A percentile compares a stretch with the other conserved stretches of the same genome.
phyloP scores from a whole-genome alignment of 2,888 invertebrate species.

The Agonopterix subpropinquella region DNA sequence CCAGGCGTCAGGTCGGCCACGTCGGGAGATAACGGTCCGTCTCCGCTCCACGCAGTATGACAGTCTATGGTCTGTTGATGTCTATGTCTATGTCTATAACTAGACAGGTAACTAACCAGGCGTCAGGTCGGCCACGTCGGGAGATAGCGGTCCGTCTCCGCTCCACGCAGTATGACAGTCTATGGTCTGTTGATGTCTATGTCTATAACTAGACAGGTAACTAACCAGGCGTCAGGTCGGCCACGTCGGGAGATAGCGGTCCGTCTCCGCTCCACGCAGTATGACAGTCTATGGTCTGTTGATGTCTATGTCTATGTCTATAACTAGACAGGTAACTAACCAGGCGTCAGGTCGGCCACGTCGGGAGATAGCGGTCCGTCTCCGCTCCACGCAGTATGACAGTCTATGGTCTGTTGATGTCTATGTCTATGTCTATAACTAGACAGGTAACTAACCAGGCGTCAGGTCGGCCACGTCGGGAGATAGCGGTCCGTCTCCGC shows the following conservation, averaged over 20 bases:
- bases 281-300: slow-evolving; percentile 63
- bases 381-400: slow-evolving; percentile 83
- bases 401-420: slow-evolving; percentile 42
- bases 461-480: slow-evolving; percentile 67
- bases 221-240: slow-evolving; percentile 75
- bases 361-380: slow-evolving; percentile 47
- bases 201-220: not conserved
- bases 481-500: slow-evolving; percentile 60
- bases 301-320: not conserved
- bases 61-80: slow-evolving; percentile 41
- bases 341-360: slow-evolving; percentile 73
- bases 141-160: slow-evolving; percentile 54
- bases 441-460: slow-evolving; percentile 53
- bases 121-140: slow-evolving; percentile 66
- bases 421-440: too few relatives aligned
- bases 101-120: slow-evolving; percentile 53
- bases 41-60: slow-evolving; percentile 83
- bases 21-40: slow-evolving; percentile 42
- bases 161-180: slow-evolving; percentile 83
- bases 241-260: slow-evolving; percentile 40
- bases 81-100: too few relatives aligned
- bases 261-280: slow-evolving; percentile 81
- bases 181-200: slow-evolving; percentile 18
- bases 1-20: slow-evolving; percentile 75
- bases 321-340: slow-evolving; percentile 29